Conservation (phyloP, 2,888 invertebrate genomes). For the Laspeyria flexula region DNA sequence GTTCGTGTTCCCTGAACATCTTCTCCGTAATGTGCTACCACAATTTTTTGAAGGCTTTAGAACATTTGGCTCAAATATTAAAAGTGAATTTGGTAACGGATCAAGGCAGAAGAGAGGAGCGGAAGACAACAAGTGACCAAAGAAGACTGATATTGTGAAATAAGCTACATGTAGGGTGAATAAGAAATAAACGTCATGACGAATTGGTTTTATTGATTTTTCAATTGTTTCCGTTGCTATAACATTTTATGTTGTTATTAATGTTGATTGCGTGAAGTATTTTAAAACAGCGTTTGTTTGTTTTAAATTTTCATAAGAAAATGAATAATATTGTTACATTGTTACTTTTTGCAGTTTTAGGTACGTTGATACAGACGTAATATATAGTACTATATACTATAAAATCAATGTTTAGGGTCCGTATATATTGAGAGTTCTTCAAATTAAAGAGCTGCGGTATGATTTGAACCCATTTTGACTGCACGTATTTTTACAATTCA, state of each 20-base stretch:
- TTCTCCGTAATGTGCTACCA: slow-evolving; percentile 60
- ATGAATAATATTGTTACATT: background rate
- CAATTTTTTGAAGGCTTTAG: slow-evolving; percentile 74
- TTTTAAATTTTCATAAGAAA: background rate
- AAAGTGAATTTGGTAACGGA: slow-evolving; percentile 55
- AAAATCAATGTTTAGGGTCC: no score
- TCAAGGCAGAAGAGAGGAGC: slow-evolving; percentile 3
- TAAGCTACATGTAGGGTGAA: slow-evolving; percentile 18
- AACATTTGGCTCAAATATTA: slow-evolving; percentile 63
- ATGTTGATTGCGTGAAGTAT: background rate
- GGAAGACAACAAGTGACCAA: background rate
- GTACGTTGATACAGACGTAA: background rate
- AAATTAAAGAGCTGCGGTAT: no score
- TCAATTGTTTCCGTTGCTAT: background rate
- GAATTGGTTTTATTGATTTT: slow-evolving; percentile 36
- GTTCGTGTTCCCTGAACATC: slow-evolving; percentile 88
- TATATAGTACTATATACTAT: no score
- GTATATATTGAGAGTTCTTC: no score
- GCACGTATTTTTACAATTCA: no score
- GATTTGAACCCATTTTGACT: no score
- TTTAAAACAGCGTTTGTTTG: background rate
- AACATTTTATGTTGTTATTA: background rate
- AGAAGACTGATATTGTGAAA: slow-evolving; percentile 37
- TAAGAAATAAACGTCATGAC: slow-evolving; percentile 23
- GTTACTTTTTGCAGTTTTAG: background rate